A percentile compares a stretch with the other conserved stretches of the same genome.
Conservation (phyloP, 2,888 invertebrate species). For the Drosophila affinis region DNA sequence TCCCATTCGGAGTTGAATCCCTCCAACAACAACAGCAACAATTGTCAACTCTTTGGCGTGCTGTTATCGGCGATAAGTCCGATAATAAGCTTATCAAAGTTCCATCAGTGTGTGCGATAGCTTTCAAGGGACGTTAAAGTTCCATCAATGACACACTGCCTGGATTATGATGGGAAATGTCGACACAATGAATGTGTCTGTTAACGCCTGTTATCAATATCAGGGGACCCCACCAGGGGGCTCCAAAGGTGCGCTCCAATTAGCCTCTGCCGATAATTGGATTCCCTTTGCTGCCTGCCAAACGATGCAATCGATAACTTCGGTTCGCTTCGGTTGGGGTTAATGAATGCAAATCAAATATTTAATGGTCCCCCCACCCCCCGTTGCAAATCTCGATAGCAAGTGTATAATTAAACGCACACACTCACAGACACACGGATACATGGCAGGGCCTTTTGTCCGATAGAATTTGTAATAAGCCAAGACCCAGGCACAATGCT, state of each 20-base stretch:
- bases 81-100: conserved; percentile 50
- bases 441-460: conserved; percentile 22
- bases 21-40: conserved; percentile 46
- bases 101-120: conserved; percentile 35
- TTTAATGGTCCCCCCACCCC: conserved; percentile 34
- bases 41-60: conserved; percentile 22
- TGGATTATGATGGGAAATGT: conserved; percentile 9
- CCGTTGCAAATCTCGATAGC: conserved; percentile 31
- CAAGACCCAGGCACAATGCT: conserved; percentile 9
- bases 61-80: conserved; percentile 37
- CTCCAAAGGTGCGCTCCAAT: conserved; percentile 18
- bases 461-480: conserved; percentile 41
- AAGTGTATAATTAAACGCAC: conserved; percentile 43
- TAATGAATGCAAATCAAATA: conserved; percentile 55
- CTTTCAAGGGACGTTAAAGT: background rate
- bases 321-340: conserved; percentile 20
- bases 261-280: conserved; percentile 39
- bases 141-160: conserved; percentile 5
- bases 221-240: too few species aligned
- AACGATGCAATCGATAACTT: conserved; percentile 30
- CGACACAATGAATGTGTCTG: conserved; percentile 13
- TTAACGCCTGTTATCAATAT: background rate
- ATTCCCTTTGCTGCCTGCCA: conserved; percentile 16
- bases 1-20: conserved; percentile 2
- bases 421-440: conserved; percentile 7